phyloP scores from a whole-genome alignment of 2,888 invertebrate species.

The Dyspetes luteomarginatus region DNA sequence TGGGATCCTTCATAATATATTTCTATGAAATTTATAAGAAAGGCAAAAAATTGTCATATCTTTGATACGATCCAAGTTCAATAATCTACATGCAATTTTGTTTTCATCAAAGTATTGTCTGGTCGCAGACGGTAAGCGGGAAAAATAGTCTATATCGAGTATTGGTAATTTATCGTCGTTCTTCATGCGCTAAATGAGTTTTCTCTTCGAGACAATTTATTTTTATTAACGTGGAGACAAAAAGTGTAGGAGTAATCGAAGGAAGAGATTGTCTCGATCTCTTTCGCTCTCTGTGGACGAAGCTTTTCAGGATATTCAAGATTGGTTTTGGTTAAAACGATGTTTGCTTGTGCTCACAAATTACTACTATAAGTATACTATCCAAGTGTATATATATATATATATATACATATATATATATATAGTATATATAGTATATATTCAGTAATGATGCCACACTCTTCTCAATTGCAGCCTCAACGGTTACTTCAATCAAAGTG shows the following conservation, averaged over 20 bases:
- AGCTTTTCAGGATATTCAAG: slow-evolving; percentile 32
- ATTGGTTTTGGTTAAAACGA: slow-evolving; percentile 47
- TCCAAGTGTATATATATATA: too few species aligned
- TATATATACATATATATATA: too few species aligned
- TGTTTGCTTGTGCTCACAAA: too few species aligned
- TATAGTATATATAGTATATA: background rate
- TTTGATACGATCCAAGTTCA: too few species aligned
- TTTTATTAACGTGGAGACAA: slow-evolving; percentile 16
- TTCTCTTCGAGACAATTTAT: slow-evolving; percentile 21
- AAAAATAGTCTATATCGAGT: background rate
- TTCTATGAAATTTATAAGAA: too few species aligned
- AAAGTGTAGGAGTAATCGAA: slow-evolving; percentile 27
- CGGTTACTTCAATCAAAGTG: background rate
- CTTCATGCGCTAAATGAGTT: slow-evolving; percentile 8
- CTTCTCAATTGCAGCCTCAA: background rate
- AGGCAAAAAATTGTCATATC: too few species aligned
- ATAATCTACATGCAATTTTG: too few species aligned
- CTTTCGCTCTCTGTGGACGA: background rate
- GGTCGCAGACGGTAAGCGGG: background rate
- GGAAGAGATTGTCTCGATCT: slow-evolving; percentile 30
- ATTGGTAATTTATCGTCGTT: slow-evolving; percentile 3
- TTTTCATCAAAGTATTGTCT: slow-evolving; percentile 9
- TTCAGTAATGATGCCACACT: background rate
- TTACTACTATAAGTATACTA: too few species aligned
- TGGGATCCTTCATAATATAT: too few species aligned